Evolutionary conservation across 2,113 vertebrate species (phyloP), one percentile per base, ranked within the genome.

Genomic region (Ahaetulla prasina): DNA sequence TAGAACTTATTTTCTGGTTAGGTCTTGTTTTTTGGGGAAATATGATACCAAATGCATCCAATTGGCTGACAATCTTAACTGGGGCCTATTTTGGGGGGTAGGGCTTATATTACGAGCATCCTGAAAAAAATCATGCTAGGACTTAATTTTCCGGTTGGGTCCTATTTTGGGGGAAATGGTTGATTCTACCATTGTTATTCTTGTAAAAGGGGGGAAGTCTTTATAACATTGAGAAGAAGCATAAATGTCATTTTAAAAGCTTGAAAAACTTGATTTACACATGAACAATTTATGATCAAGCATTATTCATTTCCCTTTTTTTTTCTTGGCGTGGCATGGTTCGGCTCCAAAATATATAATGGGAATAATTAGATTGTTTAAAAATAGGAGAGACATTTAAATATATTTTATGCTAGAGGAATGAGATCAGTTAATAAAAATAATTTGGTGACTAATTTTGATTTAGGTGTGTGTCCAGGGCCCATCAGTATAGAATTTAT

Each of bases 311-410:
- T 52, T 87, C 49, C 16, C 0, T 50, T 50, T 30, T 49, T 12
- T 12, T 52, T 30, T 30, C 12, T 27, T 47, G 39, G 84, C 25
- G 0, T 47, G 11, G 84, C 25, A 12, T 0, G 0, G 52, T 91
- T 54, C 80, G 3, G 18, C 27, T 90, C 23, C 30, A 39, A 23
- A 47, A n/a, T 30, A n/a, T 30, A 27, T 57, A 25, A 60, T 18
- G 7, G 68, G 52, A 12, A 84, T 84, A 54, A 8, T 3, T 27
- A 49, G 63, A 5, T 54, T 84, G 39, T 18, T 18, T 20, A 30
- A 50, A 90, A 68, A 23, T 50, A 47, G 45, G 90, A 43, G 20
- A 25, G 50, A 39, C 30, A 0, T 85, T 91, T 91, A 20, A 45
- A 55, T 84, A 85, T 27, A 30, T 47, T 43, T 22, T n/a, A 85